phyloP scores from a whole-genome alignment of 1,140 invertebrate genomes.

The Tetramorium simillimum region DNA sequence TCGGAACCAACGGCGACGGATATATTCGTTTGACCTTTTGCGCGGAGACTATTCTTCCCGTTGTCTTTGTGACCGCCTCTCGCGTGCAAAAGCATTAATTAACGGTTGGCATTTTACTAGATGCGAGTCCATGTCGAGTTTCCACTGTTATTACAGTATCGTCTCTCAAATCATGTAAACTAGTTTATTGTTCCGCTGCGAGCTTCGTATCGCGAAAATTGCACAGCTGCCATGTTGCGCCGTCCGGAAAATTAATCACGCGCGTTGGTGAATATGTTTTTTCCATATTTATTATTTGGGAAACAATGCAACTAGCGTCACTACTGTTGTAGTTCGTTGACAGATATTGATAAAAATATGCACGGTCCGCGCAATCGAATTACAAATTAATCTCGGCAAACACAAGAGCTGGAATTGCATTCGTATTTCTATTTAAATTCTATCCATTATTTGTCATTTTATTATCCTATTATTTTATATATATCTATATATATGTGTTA shows the following conservation, averaged over 20 bases:
- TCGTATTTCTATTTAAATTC: conserved; percentile 35
- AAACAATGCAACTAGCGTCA: neutral
- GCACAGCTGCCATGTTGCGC: conserved; percentile 15
- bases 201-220: conserved; percentile 44
- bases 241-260: conserved; percentile 32
- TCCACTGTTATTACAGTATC: conserved; percentile 31
- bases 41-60: neutral
- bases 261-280: conserved; percentile 23
- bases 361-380: conserved; percentile 27
- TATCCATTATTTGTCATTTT: conserved; percentile 51
- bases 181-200: conserved; percentile 40
- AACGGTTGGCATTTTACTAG: conserved; percentile 47
- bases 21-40: conserved; percentile 26
- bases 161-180: conserved; percentile 63
- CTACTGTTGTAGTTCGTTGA: conserved; percentile 6
- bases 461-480: conserved; percentile 16
- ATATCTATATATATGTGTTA: neutral
- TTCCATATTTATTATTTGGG: conserved; percentile 35
- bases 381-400: conserved; percentile 55
- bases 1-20: neutral
- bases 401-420: conserved; percentile 32
- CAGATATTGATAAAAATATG: conserved; percentile 42
- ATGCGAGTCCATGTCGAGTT: conserved; percentile 24
- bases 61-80: conserved; percentile 11
- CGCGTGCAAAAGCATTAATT: conserved; percentile 32